Base-by-base conservation (phyloP, 2,888 invertebrate species). In the Oscheius sp. region DNA sequence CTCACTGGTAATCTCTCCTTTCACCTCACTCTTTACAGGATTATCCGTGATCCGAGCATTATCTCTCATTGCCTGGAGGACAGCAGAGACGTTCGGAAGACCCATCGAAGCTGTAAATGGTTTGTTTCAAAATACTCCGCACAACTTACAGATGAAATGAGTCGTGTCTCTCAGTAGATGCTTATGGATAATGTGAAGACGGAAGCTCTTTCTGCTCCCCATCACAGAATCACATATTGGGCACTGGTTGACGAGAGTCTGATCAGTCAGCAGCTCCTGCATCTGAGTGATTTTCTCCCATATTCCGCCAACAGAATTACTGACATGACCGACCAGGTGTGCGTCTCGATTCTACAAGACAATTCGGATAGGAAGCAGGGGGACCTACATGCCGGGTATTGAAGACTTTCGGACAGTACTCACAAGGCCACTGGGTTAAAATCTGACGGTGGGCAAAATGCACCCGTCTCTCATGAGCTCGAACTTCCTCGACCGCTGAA, bases 201-300 rank as follows among this genome's bases (percentile, higher is more conserved):
- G 74, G 29, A 74, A 74, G 21, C 74, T 74, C 60, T 74, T 74
- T 21, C 74, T 37, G 37, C 74, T 74, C 3, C 74, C 74, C 74
- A 74, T 74, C 3, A 74, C 74, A 11, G 74, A 70, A n/a, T 62
- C 50, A 60, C 74, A 74, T 10, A 74, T 62, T 13, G 74, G 74
- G 48, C 74, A 74, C 42, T 74, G 74, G 42, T 74, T 74, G n/a
- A 74, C 70, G 32, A 74, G 70, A 1, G 58, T 62, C 42, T 74
- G 74, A 32, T 74, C 74, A n/a, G 74, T 74, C 11, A 74, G 50
- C 33, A 74, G 5, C 42, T 74, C 74, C 37, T 74, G 74, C 74
- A 74, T 74, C 48, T 74, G 47, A 5, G 57, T 59, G 29, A 74
- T 66, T n/a, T 58, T 59, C 13, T 66, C 74, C 74, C 74, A 74